phyloP scores from a whole-genome alignment of 2,797 vertebrate genomes.

The Chloroceryle amazona region DNA sequence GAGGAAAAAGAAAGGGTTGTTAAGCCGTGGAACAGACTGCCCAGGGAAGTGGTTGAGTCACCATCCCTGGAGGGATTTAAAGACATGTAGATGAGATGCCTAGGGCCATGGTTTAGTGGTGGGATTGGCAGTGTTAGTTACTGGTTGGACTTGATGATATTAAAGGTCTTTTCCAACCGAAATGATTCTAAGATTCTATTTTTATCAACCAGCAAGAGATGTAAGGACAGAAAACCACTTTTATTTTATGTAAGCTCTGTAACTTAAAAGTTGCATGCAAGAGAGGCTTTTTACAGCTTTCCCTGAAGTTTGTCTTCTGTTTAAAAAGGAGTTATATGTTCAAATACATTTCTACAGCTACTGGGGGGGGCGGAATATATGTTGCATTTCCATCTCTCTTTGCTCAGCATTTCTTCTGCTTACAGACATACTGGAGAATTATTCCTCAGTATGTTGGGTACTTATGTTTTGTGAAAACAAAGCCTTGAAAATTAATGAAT shows the following conservation, averaged over 20 bases:
- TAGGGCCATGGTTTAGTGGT: too few species aligned
- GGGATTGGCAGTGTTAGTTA: too few species aligned
- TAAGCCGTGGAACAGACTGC: too few species aligned
- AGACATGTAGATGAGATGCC: too few species aligned
- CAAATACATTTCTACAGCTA: not conserved
- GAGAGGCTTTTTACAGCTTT: not conserved
- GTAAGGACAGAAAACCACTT: not conserved
- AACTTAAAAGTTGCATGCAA: not conserved
- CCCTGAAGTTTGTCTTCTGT: not conserved
- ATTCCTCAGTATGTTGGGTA: not conserved
- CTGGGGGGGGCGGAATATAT: not conserved
- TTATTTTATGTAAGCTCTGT: not conserved
- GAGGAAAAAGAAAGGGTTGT: too few species aligned
- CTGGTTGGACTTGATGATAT: too few species aligned
- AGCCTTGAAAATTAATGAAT: constrained; percentile 19
- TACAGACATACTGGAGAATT: not conserved
- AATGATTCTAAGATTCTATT: too few species aligned
- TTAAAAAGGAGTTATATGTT: not conserved
- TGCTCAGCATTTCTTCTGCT: not conserved
- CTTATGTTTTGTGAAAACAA: not conserved
- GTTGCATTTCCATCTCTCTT: not conserved
- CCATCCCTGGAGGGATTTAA: too few species aligned
- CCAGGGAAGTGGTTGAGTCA: too few species aligned
- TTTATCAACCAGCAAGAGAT: not conserved
- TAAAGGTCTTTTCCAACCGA: too few species aligned